A percentile compares a stretch with the other conserved stretches of the same genome.
Evolutionary conservation across 2,797 vertebrate genomes (phyloP).

Genomic region (Gobio occitaniae): DNA sequence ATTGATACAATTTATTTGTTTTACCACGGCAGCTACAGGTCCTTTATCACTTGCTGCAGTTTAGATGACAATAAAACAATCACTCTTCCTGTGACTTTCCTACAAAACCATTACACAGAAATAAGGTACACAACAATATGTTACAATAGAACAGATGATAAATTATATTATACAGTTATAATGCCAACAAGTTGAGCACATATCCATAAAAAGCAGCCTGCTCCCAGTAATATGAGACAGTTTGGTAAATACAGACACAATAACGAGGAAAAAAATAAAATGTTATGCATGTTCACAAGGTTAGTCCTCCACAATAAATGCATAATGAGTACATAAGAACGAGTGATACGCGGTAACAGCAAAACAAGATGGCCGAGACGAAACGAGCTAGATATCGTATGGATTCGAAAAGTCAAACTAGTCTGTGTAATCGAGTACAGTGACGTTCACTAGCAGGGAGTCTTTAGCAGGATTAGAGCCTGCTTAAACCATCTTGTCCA

Average conservation of each 20-base stretch:
- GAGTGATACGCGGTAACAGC: slow-evolving; percentile 69
- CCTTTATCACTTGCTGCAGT: slow-evolving; percentile 79
- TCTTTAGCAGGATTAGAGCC: slow-evolving; percentile 37
- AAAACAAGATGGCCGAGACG: slow-evolving; percentile 61
- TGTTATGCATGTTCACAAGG: slow-evolving; percentile 72
- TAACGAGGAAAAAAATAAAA: slow-evolving; percentile 69
- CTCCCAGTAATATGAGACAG: slow-evolving; percentile 81
- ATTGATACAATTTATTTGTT: slow-evolving; percentile 89
- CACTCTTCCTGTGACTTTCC: slow-evolving; percentile 77
- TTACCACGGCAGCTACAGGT: slow-evolving; percentile 84
- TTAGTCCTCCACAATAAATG: slow-evolving; percentile 79
- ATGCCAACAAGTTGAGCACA: slow-evolving; percentile 88
- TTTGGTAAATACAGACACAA: slow-evolving; percentile 75
- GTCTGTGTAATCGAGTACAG: slow-evolving; percentile 50
- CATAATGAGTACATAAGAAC: slow-evolving; percentile 72
- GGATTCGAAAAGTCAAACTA: slow-evolving; percentile 63
- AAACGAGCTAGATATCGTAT: slow-evolving; percentile 65
- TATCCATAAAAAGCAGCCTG: slow-evolving; percentile 86
- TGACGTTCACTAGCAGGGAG: slow-evolving; percentile 71
- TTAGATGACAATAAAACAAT: slow-evolving; percentile 86
- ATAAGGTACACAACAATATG: slow-evolving; percentile 89
- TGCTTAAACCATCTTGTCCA: slow-evolving; percentile 37
- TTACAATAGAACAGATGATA: slow-evolving; percentile 97
- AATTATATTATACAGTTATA: slow-evolving; percentile 97
- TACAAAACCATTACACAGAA: slow-evolving; percentile 86